These are phyloP conservation scores for Saturnia pavonia DNA, from an alignment of 2,888 invertebrate species.

Conservation along the genomic window DNA sequence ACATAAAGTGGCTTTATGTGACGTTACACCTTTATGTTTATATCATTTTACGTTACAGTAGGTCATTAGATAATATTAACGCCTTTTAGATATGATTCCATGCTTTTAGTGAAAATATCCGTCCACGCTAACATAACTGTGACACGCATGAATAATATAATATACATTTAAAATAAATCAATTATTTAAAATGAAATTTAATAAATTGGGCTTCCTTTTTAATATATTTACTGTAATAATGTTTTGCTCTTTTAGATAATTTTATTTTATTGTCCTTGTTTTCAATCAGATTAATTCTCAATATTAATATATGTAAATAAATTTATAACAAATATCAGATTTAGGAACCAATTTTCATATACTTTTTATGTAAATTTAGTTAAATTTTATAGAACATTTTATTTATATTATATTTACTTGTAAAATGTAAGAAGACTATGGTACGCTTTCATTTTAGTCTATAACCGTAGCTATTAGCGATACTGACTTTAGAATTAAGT, in stretches of 20 bases:
- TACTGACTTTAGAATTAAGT: too few relatives aligned
- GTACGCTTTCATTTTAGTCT: too few relatives aligned
- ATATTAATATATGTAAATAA: background rate
- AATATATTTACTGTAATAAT: background rate
- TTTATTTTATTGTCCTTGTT: background rate
- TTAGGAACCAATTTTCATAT: constrained; percentile 11
- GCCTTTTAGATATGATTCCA: background rate
- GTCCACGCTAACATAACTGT: constrained; percentile 2
- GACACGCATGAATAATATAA: background rate
- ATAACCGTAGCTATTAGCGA: too few relatives aligned
- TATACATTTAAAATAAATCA: background rate
- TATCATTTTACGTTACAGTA: constrained; percentile 19
- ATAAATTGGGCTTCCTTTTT: constrained; percentile 5
- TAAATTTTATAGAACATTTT: background rate
- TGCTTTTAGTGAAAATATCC: background rate
- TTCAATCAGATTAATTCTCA: background rate
- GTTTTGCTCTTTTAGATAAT: background rate
- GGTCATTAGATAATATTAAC: constrained; percentile 3
- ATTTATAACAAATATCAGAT: background rate
- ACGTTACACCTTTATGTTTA: background rate
- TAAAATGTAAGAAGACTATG: background rate
- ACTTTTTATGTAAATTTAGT: background rate
- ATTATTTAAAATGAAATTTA: constrained; percentile 4
- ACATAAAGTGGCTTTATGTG: constrained; percentile 5
- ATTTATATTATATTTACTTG: background rate